phyloP scores from a whole-genome alignment of 2,797 vertebrate species.

The Artibeus jamaicensis region DNA sequence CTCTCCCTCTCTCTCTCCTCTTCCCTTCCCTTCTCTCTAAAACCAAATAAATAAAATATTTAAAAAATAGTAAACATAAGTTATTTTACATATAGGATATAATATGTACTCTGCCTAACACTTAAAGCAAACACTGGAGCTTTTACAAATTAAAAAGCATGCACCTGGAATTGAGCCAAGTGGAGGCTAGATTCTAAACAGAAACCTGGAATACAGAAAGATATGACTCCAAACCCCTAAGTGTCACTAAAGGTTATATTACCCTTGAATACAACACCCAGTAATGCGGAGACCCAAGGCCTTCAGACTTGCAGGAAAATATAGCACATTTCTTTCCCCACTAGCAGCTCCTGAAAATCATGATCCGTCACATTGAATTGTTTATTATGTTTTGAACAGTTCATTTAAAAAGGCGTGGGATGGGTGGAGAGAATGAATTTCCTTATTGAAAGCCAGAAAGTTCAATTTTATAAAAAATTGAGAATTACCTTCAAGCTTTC shows the following conservation, averaged over 20 bases:
- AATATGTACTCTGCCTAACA: background rate
- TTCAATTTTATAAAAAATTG: slow-evolving; percentile 39
- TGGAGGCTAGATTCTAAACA: background rate
- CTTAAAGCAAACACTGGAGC: background rate
- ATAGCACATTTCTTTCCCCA: background rate
- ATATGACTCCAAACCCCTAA: background rate
- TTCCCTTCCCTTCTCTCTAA: too few species aligned
- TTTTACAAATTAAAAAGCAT: background rate
- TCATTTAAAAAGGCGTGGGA: slow-evolving; percentile 26
- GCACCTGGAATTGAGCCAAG: background rate
- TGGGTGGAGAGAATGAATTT: background rate
- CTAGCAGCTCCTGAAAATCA: slow-evolving; percentile 35
- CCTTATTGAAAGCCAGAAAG: background rate
- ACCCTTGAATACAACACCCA: background rate
- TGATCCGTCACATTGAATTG: background rate
- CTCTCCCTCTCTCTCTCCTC: too few species aligned
- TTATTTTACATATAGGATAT: background rate
- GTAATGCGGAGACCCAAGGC: background rate
- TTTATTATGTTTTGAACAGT: slow-evolving; percentile 58
- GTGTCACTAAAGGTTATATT: background rate
- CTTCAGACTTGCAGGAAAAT: background rate
- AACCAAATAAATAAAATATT: too few species aligned
- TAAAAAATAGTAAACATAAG: background rate
- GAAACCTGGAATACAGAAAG: background rate
- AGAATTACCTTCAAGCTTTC: slow-evolving; percentile 28